These are phyloP conservation scores for Chaenodraco wilsoni DNA, from an alignment of 2,797 vertebrate genomes.

Conservation along the genomic window DNA sequence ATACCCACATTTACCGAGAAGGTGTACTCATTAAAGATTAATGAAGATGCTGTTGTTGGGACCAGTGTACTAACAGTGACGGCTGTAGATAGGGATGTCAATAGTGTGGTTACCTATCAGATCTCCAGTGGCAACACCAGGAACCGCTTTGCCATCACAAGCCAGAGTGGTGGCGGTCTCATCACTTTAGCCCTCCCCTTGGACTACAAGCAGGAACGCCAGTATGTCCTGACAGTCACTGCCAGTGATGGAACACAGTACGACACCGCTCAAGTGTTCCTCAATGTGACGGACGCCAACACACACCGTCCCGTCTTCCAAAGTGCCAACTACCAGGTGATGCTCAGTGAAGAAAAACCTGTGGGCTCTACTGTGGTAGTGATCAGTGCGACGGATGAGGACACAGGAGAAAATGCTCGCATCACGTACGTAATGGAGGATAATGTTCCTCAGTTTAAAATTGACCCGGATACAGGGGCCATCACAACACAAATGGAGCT, in stretches of 20 bases:
- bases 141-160: constrained; percentile 97
- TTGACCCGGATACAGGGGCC: constrained; percentile 91
- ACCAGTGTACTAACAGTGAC: constrained; percentile 93
- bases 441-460: constrained; percentile 94
- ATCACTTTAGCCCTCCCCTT: constrained; percentile 93
- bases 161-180: constrained; percentile 95
- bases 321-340: constrained; percentile 92
- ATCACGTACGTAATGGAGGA: constrained; percentile 96
- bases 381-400: constrained; percentile 94
- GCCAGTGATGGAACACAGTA: constrained; percentile 95
- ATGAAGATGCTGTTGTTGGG: constrained; percentile 93
- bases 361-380: constrained; percentile 90
- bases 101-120: constrained; percentile 97
- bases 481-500: constrained; percentile 93
- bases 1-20: constrained; percentile 93
- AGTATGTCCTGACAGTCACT: constrained; percentile 93
- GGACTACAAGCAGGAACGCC: constrained; percentile 98
- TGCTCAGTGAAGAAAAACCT: constrained; percentile 89
- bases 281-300: constrained; percentile 97
- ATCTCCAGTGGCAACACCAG: constrained; percentile 97
- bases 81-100: constrained; percentile 91
- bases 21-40: constrained; percentile 91
- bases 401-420: constrained; percentile 95
- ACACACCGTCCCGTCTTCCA: constrained; percentile 97
- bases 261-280: constrained; percentile 93